Evolutionary conservation across 2,797 vertebrate species (phyloP).

Genomic region (Myripristis murdjan): DNA sequence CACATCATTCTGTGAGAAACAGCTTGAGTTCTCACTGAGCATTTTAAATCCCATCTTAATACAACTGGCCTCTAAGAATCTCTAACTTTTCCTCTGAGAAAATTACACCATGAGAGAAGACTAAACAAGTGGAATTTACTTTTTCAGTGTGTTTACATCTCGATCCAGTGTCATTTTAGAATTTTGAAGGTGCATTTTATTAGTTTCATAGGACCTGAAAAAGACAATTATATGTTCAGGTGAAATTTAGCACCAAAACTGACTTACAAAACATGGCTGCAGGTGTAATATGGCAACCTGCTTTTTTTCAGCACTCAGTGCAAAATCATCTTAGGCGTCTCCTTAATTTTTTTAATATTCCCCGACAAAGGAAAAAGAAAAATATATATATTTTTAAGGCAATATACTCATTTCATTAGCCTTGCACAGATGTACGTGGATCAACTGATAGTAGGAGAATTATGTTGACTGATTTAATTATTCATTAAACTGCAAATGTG

Average conservation of each 20-base stretch:
- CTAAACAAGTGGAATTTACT: background rate
- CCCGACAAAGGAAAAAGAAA: too few relatives aligned
- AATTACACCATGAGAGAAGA: too few relatives aligned
- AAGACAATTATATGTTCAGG: constrained; percentile 5
- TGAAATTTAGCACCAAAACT: constrained; percentile 51
- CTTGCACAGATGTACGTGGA: background rate
- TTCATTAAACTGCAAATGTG: background rate
- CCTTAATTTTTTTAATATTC: background rate
- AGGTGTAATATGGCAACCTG: constrained; percentile 3
- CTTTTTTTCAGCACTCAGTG: constrained; percentile 8
- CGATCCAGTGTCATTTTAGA: background rate
- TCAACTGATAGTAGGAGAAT: background rate
- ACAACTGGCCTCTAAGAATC: too few relatives aligned
- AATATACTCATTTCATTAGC: background rate
- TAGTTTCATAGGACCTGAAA: constrained; percentile 26
- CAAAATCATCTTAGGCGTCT: constrained; percentile 7
- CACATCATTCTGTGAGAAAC: background rate
- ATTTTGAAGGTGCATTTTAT: background rate
- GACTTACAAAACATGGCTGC: constrained; percentile 35
- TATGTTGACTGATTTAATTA: background rate
- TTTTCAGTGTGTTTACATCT: background rate
- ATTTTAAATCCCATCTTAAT: too few relatives aligned
- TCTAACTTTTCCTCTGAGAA: too few relatives aligned
- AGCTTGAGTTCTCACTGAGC: background rate
- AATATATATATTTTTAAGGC: constrained; percentile 1